A percentile compares a stretch with the other conserved stretches of the same genome.
These are phyloP conservation scores for Spilosoma lubricipeda DNA, from an alignment of 2,888 invertebrate genomes.

Conservation along the genomic window DNA sequence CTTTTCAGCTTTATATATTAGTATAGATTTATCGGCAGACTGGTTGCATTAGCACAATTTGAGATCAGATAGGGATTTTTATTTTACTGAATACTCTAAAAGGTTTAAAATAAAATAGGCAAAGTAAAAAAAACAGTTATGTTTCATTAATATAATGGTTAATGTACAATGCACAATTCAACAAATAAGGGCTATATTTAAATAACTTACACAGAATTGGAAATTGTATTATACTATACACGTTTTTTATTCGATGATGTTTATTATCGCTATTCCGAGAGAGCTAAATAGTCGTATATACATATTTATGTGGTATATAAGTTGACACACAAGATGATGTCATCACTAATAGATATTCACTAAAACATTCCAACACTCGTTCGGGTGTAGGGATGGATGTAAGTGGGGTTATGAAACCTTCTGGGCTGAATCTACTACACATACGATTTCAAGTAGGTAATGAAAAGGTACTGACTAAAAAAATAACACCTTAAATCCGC, in stretches of 20 bases:
- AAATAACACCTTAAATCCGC: background rate
- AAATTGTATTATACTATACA: conserved; percentile 43
- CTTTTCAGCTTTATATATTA: too few relatives aligned
- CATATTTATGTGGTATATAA: conserved; percentile 4
- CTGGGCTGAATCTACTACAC: too few relatives aligned
- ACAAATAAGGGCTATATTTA: conserved; percentile 23
- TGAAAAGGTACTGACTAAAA: background rate
- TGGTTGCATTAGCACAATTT: too few relatives aligned
- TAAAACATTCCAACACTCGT: background rate
- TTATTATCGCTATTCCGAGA: conserved; percentile 34
- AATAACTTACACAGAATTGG: conserved; percentile 40
- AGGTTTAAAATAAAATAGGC: background rate
- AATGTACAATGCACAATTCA: conserved; percentile 23
- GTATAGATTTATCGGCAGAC: too few relatives aligned
- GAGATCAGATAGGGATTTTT: too few relatives aligned
- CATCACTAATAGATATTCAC: background rate
- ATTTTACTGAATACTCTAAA: background rate
- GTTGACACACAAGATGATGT: background rate
- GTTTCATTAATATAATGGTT: conserved; percentile 18
- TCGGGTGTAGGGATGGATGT: background rate
- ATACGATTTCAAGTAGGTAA: too few relatives aligned
- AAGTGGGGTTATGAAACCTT: background rate
- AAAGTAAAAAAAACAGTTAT: background rate
- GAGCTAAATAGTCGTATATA: conserved; percentile 16
- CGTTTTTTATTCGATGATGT: conserved; percentile 37